Conservation (phyloP, 2,888 invertebrate species). For the Elaeidobius kamerunicus region DNA sequence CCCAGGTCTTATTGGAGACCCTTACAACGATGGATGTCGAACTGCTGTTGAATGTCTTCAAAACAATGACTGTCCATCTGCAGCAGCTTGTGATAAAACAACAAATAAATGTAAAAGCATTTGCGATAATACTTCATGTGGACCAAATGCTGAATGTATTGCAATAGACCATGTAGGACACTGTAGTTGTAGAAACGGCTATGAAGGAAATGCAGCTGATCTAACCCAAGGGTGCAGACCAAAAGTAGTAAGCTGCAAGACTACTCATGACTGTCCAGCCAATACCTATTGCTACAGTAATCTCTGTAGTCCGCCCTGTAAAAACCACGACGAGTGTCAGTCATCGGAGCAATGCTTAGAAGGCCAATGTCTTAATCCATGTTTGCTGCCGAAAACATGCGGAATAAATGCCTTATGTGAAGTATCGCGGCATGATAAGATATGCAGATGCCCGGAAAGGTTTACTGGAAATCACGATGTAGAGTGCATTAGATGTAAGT, state of each 20-base stretch:
- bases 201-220: slow-evolving; percentile 72
- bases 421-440: slow-evolving; percentile 68
- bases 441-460: slow-evolving; percentile 79
- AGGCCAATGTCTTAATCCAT: slow-evolving; percentile 80
- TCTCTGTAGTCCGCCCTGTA: slow-evolving; percentile 77
- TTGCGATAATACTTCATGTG: slow-evolving; percentile 75
- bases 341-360: slow-evolving; percentile 74
- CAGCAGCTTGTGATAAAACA: slow-evolving; percentile 71
- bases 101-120: slow-evolving; percentile 82
- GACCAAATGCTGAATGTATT: slow-evolving; percentile 79
- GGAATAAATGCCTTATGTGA: slow-evolving; percentile 80
- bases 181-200: slow-evolving; percentile 77
- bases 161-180: slow-evolving; percentile 71
- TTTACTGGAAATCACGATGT: slow-evolving; percentile 82
- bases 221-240: slow-evolving; percentile 70
- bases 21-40: slow-evolving; percentile 79
- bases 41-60: slow-evolving; percentile 77
- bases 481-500: slow-evolving; percentile 80
- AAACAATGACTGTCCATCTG: slow-evolving; percentile 76
- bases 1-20: slow-evolving; percentile 76
- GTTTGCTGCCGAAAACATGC: slow-evolving; percentile 71
- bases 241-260: slow-evolving; percentile 67
- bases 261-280: slow-evolving; percentile 69
- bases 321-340: slow-evolving; percentile 75
- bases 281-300: slow-evolving; percentile 81